Base-by-base conservation (phyloP, 2,113 vertebrate species). In the Sphyrna mokarran region DNA sequence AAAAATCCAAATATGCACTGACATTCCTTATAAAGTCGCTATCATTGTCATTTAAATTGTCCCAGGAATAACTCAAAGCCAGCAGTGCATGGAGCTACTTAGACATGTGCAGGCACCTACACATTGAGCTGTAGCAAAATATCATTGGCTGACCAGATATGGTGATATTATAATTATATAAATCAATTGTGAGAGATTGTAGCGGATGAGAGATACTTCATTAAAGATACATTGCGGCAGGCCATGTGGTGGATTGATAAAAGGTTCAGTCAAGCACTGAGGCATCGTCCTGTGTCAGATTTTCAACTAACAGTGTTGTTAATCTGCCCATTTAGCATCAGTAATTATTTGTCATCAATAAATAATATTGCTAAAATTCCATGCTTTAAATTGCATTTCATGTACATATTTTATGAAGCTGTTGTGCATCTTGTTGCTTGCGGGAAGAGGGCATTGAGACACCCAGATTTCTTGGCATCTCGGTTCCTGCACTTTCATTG, bases 351-450 rank as follows among this genome's bases (percentile, higher is more conserved):
- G 11, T n/a, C 26, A 61, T 91, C 58, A 91, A 91, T 63, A 91
- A 91, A 68, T 93, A 37, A 66, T 93, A 93, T 10, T 9, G 9
- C 13, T 58, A 54, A 58, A 83, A 83, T 20, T 43, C 37, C 10
- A 29, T 26, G 3, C 3, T 87, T 54, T 16, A 33, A 90, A 61
- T 90, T 61, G 26, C n/a, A 22, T 93, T 93, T 93, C 37, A 68
- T 66, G 22, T 93, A 93, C 89, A 93, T 93, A 93, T 93, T 93
- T 93, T 37, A 93, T 93, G 61, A 20, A 93, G 89, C 14, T 37
- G 7, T 66, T 93, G 29, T 68, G n/a, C 33, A 40, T 93, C 66
- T 16, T 40, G 29, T 93, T 40, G 61, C 33, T 93, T 68, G 61
- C 16, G 16, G 61, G 61, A 93, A 68, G 89, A 66, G 58, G 20